Evolutionary conservation across 2,113 vertebrate species (phyloP).

Genomic region (Trogon melanurus): DNA sequence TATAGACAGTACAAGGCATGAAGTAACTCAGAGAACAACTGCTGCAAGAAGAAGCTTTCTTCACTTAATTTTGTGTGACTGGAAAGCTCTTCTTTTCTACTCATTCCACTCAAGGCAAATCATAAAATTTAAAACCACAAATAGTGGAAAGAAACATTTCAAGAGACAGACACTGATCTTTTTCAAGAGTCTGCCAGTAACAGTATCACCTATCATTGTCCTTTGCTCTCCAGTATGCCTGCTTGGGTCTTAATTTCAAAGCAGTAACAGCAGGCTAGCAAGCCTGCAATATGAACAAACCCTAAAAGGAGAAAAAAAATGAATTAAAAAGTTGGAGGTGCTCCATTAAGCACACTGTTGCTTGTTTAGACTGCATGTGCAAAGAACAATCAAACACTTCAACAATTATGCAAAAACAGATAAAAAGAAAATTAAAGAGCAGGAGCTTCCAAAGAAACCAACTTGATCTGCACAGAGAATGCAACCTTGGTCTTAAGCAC

Average conservation of each 20-base stretch:
- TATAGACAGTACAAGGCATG: background rate
- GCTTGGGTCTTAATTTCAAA: background rate
- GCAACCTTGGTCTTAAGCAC: background rate
- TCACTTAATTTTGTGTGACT: background rate
- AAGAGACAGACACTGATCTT: background rate
- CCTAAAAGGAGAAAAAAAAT: background rate
- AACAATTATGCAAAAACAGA: background rate
- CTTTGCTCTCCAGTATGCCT: background rate
- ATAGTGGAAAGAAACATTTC: background rate
- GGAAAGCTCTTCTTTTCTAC: background rate
- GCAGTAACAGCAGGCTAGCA: background rate
- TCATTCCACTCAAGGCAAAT: background rate
- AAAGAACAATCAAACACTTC: background rate
- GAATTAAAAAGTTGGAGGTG: background rate
- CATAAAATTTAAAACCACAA: background rate
- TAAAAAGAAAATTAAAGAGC: background rate
- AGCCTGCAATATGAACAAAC: background rate
- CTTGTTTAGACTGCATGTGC: background rate
- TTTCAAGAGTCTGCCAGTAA: background rate
- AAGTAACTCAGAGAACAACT: background rate
- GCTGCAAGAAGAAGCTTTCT: background rate
- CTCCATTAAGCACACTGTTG: background rate
- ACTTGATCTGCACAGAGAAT: slow-evolving; percentile 21
- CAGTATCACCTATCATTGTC: background rate
- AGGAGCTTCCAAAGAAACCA: background rate